Evolutionary conservation across 1,140 invertebrate species (phyloP).

Genomic region (Coelopa frigida): DNA sequence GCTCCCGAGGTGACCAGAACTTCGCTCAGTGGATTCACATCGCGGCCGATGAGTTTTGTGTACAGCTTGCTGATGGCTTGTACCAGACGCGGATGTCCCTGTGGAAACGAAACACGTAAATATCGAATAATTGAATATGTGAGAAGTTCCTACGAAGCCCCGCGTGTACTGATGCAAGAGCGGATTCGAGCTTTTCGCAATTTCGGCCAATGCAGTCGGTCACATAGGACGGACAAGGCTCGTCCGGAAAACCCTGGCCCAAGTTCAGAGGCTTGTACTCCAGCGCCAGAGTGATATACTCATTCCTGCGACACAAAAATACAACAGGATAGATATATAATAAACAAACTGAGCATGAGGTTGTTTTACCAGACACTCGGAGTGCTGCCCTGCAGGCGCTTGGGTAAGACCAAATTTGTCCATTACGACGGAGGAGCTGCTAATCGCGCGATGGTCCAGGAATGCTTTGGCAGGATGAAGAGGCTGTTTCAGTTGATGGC

Average conservation of each 20-base stretch:
- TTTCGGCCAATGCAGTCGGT: conserved; percentile 67
- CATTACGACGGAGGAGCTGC: too few relatives aligned
- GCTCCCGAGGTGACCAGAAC: conserved; percentile 85
- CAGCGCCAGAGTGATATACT: conserved; percentile 82
- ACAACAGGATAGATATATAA: background rate
- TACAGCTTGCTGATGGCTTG: conserved; percentile 80
- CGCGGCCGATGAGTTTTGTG: conserved; percentile 62
- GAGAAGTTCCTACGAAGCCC: conserved; percentile 61
- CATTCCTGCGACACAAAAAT: conserved; percentile 64
- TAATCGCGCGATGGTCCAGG: too few relatives aligned
- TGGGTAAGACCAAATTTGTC: conserved; percentile 55
- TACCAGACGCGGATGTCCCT: conserved; percentile 89
- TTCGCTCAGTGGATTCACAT: conserved; percentile 76
- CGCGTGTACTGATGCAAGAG: conserved; percentile 87
- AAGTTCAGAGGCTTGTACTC: conserved; percentile 90
- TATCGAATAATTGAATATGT: background rate
- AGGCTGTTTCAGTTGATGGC: too few relatives aligned
- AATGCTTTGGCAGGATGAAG: too few relatives aligned
- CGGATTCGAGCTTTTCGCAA: conserved; percentile 61
- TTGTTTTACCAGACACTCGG: conserved; percentile 54
- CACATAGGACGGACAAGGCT: conserved; percentile 76
- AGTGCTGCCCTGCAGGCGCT: conserved; percentile 53
- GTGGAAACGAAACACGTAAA: conserved; percentile 20
- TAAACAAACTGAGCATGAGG: conserved; percentile 6
- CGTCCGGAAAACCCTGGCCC: conserved; percentile 97